Conservation (phyloP, 1,140 invertebrate species). For the Notospermus geniculatus region DNA sequence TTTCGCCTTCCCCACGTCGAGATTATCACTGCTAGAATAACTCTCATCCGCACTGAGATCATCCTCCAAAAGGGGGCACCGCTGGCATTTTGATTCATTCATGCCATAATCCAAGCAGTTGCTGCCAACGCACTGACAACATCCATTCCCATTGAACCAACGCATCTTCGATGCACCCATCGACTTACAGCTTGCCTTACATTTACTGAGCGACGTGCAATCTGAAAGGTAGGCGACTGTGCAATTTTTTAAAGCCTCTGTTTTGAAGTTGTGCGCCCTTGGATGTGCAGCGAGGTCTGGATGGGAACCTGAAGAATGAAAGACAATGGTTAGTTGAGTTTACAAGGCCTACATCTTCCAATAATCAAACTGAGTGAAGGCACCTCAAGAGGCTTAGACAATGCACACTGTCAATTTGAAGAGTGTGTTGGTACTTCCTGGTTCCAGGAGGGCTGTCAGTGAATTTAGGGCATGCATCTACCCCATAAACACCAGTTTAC, state of each 20-base stretch:
- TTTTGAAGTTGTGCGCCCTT: slow-evolving; percentile 11
- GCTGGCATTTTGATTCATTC: slow-evolving; percentile 30
- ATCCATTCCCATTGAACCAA: slow-evolving; percentile 89
- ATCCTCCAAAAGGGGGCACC: slow-evolving; percentile 18
- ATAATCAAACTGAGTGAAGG: too few species aligned
- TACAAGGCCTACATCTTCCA: too few species aligned
- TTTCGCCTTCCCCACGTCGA: background rate
- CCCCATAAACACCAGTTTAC: too few species aligned
- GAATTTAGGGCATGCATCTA: too few species aligned
- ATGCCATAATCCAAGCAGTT: slow-evolving; percentile 87
- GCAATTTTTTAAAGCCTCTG: slow-evolving; percentile 67
- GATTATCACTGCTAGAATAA: background rate
- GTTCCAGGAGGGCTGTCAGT: too few species aligned
- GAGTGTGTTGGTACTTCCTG: too few species aligned
- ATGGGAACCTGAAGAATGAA: too few species aligned
- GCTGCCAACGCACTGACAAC: slow-evolving; percentile 89
- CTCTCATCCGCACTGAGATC: background rate
- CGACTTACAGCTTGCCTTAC: slow-evolving; percentile 73
- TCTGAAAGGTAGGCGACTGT: slow-evolving; percentile 89
- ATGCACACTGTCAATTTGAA: too few species aligned
- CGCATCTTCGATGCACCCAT: slow-evolving; percentile 74
- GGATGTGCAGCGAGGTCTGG: too few species aligned
- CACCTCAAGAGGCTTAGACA: too few species aligned
- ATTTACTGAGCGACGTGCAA: slow-evolving; percentile 87
- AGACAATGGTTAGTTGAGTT: too few species aligned